These are phyloP conservation scores for Achroia grisella DNA, from an alignment of 1,140 invertebrate genomes.

Conservation along the genomic window DNA sequence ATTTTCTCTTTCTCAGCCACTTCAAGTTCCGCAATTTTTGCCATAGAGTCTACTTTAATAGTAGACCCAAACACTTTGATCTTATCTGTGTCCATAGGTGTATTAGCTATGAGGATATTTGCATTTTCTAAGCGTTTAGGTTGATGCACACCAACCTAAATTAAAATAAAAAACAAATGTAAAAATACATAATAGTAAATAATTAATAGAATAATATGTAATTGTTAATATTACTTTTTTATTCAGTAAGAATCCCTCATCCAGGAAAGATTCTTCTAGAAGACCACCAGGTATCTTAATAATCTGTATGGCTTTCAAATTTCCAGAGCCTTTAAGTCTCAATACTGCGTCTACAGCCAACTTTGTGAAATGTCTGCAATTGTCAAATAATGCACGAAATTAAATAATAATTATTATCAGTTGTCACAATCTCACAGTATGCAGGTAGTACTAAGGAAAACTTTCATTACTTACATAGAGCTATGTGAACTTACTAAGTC, in stretches of 20 bases:
- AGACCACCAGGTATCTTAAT: constrained; percentile 97
- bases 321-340: constrained; percentile 95
- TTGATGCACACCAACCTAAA: constrained; percentile 80
- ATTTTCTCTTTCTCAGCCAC: constrained; percentile 99
- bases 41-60: constrained; percentile 97
- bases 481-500: too few species aligned
- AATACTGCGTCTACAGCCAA: constrained; percentile 97
- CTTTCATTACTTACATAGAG: too few species aligned
- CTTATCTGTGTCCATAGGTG: constrained; percentile 99
- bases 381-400: not conserved
- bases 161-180: constrained; percentile 10
- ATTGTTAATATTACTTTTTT: constrained; percentile 80
- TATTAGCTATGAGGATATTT: constrained; percentile 99
- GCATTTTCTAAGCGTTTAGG: constrained; percentile 94
- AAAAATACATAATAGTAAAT: not conserved
- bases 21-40: constrained; percentile 98
- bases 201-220: constrained; percentile 1
- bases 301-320: constrained; percentile 97
- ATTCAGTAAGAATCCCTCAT: constrained; percentile 98
- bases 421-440: too few species aligned
- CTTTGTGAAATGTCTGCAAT: constrained; percentile 87
- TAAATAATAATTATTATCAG: too few species aligned
- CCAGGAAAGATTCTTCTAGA: constrained; percentile 96
- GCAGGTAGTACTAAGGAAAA: too few species aligned
- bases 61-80: constrained; percentile 99